Evolutionary conservation across 1,140 invertebrate genomes (phyloP), one percentile per base, ranked within the genome.

Genomic region (Drosophila athabasca): DNA sequence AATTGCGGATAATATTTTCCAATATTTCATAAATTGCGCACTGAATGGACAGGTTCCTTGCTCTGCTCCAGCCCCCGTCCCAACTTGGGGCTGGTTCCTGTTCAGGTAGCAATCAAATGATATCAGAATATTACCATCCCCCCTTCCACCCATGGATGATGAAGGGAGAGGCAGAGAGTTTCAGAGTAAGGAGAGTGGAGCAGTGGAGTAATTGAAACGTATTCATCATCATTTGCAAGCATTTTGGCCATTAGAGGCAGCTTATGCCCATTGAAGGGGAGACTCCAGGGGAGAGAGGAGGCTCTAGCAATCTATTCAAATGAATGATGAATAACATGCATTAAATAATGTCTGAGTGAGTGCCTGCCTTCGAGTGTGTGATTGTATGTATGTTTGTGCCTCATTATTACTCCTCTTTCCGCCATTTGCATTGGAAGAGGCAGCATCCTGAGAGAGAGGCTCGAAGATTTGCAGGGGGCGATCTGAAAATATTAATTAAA

Each of bases 161-260:
- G 68, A 51, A 50, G 70, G 72, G 29, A 52, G 57, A 15, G 49
- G 70, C 2, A 35, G 31, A 39, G 35, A 39, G 11, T 13, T 39
- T 39, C 11, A 11, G 35, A 39, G 35, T 39, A 13, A 7, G 8
- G 29, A 7, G 35, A 39, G 31, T 8, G 7, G 35, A 13, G 35
- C 35, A 13, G 72, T 76, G 59, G 61, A 81, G 67, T 85, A 85
- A 83, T 66, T 74, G 76, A 70, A 84, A 76, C 58, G 59, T 79
- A 66, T 82, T 78, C 60, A 83, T 75, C 71, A 75, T 75, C 76
- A 79, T 81, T 81, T 77, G 65, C 60, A 48, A 66, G 65, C 76
- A 71, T 71, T 84, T 79, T 65, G 62, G 60, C 57, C 80, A 82
- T 74, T 76, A 62, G 71, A 50, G 66, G 61, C 71, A 66, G 71